Base-by-base conservation (phyloP, 2,888 invertebrate genomes). In the Volucella inanis region DNA sequence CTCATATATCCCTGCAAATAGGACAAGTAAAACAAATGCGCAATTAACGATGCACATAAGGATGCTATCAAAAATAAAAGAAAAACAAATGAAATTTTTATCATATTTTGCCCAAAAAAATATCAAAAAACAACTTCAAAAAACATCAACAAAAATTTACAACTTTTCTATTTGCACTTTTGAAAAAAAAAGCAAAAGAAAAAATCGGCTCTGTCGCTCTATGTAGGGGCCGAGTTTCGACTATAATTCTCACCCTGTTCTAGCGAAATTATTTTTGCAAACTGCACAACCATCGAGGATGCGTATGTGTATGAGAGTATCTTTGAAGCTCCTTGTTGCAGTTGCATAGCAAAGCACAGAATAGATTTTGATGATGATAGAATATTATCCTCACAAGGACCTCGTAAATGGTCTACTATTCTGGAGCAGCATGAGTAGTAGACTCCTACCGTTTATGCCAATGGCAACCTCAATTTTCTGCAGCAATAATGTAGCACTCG, bases 311-410 rank as follows among this genome's bases (percentile, higher is more conserved):
- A 43, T 43, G 15, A 15, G 64, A 50, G 49, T 71, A 14, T 72
- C 45, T 64, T 54, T 64, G 64, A 64, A 61, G 64, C 41, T 76
- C 55, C 84, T 71, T 80, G 80, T 67, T 84, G 85, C 81, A 85
- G 67, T 81, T 83, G 82, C 82, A 64, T 61, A 18, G 59, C 70
- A 72, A 55, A 55, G 54, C 45, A 41, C 38, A 50, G 70, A 45
- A 61, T 47, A 55, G 68, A 59, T 71, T 70, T 67, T 49, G 75
- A 84, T 71, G 76, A 76, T 85, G 84, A 84, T 80, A 72, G 85
- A 81, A 81, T 85, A 85, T 85, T 81, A 85, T 85, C 76, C 85
- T 85, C 85, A 85, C 81, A 85, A 85, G 85, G 85, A 85, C 85
- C 76, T 85, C 85, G 80, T 76, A 77, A 80, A 80, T 72, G 76